A percentile compares a stretch with the other conserved stretches of the same genome.
Evolutionary conservation across 2,797 vertebrate species (phyloP).

Genomic region (Notamacropus eugenii): DNA sequence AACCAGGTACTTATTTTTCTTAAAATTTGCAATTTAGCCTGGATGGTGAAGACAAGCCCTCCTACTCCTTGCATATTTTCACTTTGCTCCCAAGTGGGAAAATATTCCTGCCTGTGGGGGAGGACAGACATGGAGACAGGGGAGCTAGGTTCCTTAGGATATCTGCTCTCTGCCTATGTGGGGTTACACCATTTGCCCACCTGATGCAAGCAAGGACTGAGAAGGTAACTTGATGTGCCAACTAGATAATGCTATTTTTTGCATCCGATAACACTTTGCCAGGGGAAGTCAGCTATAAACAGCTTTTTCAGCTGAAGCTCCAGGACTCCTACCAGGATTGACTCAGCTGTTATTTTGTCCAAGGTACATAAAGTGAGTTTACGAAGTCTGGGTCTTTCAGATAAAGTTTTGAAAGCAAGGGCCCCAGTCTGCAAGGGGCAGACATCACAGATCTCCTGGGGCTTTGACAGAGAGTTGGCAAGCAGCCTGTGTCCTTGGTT

Average conservation of each 20-base stretch:
- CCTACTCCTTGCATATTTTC: conserved; percentile 12
- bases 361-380: conserved; percentile 76
- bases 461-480: conserved; percentile 65
- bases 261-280: conserved; percentile 55
- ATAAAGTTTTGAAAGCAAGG: conserved; percentile 80
- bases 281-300: conserved; percentile 68
- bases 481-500: conserved; percentile 72
- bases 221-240: conserved; percentile 25
- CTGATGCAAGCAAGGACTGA: conserved; percentile 33
- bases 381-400: conserved; percentile 76
- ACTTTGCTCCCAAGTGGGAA: conserved; percentile 6
- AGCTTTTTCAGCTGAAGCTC: conserved; percentile 66
- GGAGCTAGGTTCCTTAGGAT: background rate
- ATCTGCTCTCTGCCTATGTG: conserved; percentile 1
- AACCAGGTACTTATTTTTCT: conserved; percentile 13
- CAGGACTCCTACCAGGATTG: conserved; percentile 70
- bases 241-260: conserved; percentile 54
- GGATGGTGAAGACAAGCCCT: conserved; percentile 19
- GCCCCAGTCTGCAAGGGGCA: conserved; percentile 64
- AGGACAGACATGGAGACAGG: background rate
- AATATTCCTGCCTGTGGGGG: background rate
- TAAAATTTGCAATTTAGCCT: conserved; percentile 38
- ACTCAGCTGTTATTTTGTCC: conserved; percentile 76
- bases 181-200: conserved; percentile 13
- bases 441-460: conserved; percentile 78